Evolutionary conservation across 2,888 invertebrate genomes (phyloP), one percentile per base, ranked within the genome.

Genomic region (Cantharis rufa): DNA sequence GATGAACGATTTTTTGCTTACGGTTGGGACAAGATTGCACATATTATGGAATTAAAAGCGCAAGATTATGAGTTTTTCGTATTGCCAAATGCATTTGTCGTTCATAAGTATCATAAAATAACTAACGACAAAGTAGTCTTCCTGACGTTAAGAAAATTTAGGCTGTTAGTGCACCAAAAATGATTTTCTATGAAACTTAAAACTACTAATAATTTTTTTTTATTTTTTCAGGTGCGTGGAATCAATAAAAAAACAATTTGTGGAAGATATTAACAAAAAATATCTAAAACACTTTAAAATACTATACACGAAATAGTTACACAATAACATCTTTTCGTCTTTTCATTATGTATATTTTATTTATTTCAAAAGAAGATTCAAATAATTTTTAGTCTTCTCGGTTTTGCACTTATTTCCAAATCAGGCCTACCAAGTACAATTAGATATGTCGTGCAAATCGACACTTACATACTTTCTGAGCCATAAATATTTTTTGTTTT

Each of bases 1-100:
- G 97, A 98, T 86, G 92, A 93, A 5, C 89, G 96, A 74, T 98
- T 97, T 89, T 93, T 96, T 48, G 97, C 97, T n/a, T 98, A 97
- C 85, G 97, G 97, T 1, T 97, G 97, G 97, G 97, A 97, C 87
- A 97, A 97, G 91, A 96, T 96, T 28, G 96, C 96, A 0, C 96
- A 96, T 85, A 93, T 95, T 78, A 94, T 94, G 87, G 94, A 96
- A 86, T 89, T 97, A 66, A 93, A 95, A 80, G 96, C 95, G 21
- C 92, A 93, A 84, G 94, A 94, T 4, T 91, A 89, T 86, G 89
- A 90, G 75, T 90, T 90, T 68, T 87, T 91, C 66, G 96, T 97
- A 75, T 88, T 96, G 79, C 96, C 96, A 13, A 94, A 93, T 86
- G 94, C 94, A 10, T 98, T 96, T 89, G 95, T 96, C 78, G 92